These are phyloP conservation scores for Pelosia muscerda DNA, from an alignment of 2,888 invertebrate genomes.

Conservation along the genomic window DNA sequence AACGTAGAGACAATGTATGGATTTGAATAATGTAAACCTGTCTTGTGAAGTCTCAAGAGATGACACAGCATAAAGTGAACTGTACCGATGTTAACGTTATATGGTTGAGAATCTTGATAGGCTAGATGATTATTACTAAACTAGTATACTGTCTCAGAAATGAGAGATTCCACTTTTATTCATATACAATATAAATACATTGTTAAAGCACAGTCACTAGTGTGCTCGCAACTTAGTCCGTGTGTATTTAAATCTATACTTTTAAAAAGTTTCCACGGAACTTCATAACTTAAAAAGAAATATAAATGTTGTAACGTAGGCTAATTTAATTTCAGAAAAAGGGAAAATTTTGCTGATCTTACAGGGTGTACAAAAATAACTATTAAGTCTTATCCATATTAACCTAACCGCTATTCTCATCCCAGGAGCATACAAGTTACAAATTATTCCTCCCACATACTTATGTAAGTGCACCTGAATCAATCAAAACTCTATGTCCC, in stretches of 20 bases:
- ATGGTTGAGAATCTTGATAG: conserved; percentile 60
- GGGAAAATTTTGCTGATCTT: neutral
- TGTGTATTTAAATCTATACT: no score
- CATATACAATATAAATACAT: no score
- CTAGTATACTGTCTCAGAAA: conserved; percentile 4
- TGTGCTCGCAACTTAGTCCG: neutral
- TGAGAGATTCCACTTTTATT: neutral
- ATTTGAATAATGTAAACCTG: conserved; percentile 85
- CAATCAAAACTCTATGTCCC: conserved; percentile 80
- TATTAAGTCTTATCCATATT: conserved; percentile 57
- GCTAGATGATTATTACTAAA: conserved; percentile 45
- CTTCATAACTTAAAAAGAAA: no score
- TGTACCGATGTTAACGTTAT: conserved; percentile 64
- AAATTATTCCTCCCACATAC: conserved; percentile 86
- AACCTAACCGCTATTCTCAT: conserved; percentile 46
- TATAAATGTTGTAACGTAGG: no score
- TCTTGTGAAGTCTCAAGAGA: conserved; percentile 74
- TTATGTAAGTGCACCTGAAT: conserved; percentile 84
- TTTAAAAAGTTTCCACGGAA: no score
- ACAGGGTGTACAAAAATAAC: neutral
- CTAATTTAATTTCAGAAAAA: neutral
- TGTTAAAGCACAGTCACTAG: no score
- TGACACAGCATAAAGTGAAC: conserved; percentile 80
- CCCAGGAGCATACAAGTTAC: conserved; percentile 76
- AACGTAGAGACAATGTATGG: conserved; percentile 65